Evolutionary conservation across 2,888 invertebrate genomes (phyloP).

Genomic region (Halictus ligatus): DNA sequence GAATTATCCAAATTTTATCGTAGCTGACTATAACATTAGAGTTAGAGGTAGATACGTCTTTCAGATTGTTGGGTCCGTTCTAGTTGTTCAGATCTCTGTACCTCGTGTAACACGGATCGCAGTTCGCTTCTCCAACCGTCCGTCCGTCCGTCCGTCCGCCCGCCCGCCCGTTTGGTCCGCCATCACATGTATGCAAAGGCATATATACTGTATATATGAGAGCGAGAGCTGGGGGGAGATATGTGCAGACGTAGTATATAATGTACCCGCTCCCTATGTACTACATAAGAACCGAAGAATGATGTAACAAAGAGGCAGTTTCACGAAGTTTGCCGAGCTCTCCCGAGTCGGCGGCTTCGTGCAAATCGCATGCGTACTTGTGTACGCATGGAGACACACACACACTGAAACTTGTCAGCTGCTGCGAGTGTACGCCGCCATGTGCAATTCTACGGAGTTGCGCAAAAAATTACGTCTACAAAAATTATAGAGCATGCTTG

Average conservation of each 20-base stretch:
- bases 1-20: not conserved
- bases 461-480: constrained; percentile 57
- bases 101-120: constrained; percentile 72
- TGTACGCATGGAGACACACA: constrained; percentile 46
- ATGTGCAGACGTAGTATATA: constrained; percentile 69
- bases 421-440: constrained; percentile 78
- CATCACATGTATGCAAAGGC: constrained; percentile 61
- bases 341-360: constrained; percentile 68
- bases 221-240: constrained; percentile 61
- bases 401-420: constrained; percentile 73
- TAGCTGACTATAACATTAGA: not conserved
- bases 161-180: constrained; percentile 56
- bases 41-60: constrained; percentile 13
- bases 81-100: constrained; percentile 52
- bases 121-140: constrained; percentile 51
- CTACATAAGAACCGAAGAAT: constrained; percentile 76
- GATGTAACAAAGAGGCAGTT: constrained; percentile 82
- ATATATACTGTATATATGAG: constrained; percentile 62
- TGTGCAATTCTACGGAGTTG: constrained; percentile 78
- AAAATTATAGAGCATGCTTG: constrained; percentile 49
- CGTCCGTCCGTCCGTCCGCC: constrained; percentile 55
- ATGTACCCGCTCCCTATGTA: constrained; percentile 72
- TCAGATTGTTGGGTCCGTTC: constrained; percentile 37
- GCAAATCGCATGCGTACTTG: constrained; percentile 67
- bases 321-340: constrained; percentile 77